A percentile compares a stretch with the other conserved stretches of the same genome.
Evolutionary conservation across 2,113 vertebrate species (phyloP).

Genomic region (Menura novaehollandiae): DNA sequence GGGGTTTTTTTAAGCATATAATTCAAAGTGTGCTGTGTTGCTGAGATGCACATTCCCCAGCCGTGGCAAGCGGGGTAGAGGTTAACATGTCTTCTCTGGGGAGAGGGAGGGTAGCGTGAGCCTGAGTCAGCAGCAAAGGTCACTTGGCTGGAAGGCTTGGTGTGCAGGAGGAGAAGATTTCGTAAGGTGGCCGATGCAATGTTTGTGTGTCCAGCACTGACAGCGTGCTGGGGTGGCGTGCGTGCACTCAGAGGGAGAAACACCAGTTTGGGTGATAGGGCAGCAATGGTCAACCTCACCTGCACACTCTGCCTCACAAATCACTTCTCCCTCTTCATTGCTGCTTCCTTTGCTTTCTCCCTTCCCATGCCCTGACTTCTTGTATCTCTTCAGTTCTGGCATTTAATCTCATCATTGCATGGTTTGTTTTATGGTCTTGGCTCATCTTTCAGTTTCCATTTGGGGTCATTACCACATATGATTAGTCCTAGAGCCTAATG

Average conservation of each 20-base stretch:
- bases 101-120: not conserved
- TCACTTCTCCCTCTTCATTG: not conserved
- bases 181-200: not conserved
- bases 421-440: not conserved
- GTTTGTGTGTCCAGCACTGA: not conserved
- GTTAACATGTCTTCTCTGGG: not conserved
- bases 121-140: slow-evolving; percentile 29
- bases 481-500: slow-evolving; percentile 29
- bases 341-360: not conserved
- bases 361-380: not conserved
- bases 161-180: not conserved
- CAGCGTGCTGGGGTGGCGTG: rapidly evolving
- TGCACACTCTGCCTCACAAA: not conserved
- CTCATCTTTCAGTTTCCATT: not conserved
- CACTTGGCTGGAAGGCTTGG: not conserved
- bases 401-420: not conserved
- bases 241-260: not conserved
- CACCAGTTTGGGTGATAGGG: rapidly evolving
- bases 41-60: not conserved
- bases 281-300: not conserved
- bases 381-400: not conserved
- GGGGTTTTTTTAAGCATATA: rapidly evolving
- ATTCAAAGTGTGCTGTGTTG: not conserved
- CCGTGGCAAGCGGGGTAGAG: not conserved
- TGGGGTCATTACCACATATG: not conserved